A percentile compares a stretch with the other conserved stretches of the same genome.
Evolutionary conservation across 1,140 invertebrate species (phyloP).

Genomic region (Hylyphantes graminicola): DNA sequence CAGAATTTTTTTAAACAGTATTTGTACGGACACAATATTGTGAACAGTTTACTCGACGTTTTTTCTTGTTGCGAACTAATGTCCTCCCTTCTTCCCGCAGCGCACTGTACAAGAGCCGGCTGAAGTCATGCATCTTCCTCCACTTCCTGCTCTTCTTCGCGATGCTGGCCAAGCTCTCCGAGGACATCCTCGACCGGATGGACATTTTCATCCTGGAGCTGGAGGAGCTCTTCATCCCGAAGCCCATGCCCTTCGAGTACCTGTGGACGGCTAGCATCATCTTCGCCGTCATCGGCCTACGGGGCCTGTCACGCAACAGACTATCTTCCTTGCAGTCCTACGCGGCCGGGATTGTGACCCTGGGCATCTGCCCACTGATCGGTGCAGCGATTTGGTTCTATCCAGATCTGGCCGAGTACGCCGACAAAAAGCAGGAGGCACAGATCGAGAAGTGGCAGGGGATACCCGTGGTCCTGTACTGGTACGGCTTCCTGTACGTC

Average conservation of each 20-base stretch:
- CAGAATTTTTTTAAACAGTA: background rate
- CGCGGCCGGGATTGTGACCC: constrained; percentile 80
- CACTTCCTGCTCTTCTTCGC: constrained; percentile 89
- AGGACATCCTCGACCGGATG: constrained; percentile 89
- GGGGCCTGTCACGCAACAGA: constrained; percentile 86
- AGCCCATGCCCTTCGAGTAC: constrained; percentile 93
- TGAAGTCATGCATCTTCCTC: constrained; percentile 92
- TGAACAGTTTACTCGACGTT: background rate
- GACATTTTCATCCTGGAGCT: constrained; percentile 95
- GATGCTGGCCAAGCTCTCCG: constrained; percentile 89
- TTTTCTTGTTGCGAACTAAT: background rate
- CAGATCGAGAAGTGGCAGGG: constrained; percentile 72
- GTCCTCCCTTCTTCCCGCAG: constrained; percentile 74
- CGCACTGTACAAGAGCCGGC: constrained; percentile 89
- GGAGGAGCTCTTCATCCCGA: constrained; percentile 91
- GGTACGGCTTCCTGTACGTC: constrained; percentile 91
- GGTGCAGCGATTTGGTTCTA: constrained; percentile 86
- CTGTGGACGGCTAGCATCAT: constrained; percentile 89
- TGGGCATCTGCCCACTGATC: constrained; percentile 84
- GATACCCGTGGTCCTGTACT: constrained; percentile 90
- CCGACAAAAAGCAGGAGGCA: constrained; percentile 72
- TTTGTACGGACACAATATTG: background rate
- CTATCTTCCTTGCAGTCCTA: constrained; percentile 80
- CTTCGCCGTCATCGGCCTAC: constrained; percentile 86
- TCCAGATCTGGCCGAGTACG: constrained; percentile 83